phyloP scores from a whole-genome alignment of 2,888 invertebrate species.

The Notocelia uddmanniana region DNA sequence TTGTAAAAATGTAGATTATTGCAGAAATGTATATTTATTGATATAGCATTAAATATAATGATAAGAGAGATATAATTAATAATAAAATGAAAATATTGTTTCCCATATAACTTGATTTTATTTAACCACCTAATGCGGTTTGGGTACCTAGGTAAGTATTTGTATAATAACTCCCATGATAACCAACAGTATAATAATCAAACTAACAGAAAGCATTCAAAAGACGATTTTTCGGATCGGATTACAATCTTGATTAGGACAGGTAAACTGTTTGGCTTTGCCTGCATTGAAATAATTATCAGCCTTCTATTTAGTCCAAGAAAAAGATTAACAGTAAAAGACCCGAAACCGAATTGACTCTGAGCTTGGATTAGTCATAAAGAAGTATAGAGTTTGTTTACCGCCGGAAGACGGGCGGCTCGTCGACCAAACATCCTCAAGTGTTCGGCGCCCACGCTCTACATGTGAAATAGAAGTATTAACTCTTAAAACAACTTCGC shows the following conservation, averaged over 20 bases:
- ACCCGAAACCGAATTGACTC: not conserved
- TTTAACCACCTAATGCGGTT: constrained; percentile 50
- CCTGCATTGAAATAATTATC: not conserved
- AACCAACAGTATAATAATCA: constrained; percentile 3
- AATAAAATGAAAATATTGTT: constrained; percentile 73
- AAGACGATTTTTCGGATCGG: constrained; percentile 1
- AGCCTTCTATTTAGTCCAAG: not conserved
- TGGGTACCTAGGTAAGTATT: not conserved
- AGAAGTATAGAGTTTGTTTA: constrained; percentile 29
- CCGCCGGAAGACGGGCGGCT: constrained; percentile 40
- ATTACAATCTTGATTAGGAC: constrained; percentile 3
- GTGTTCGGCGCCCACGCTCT: constrained; percentile 39
- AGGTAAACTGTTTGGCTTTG: constrained; percentile 8
- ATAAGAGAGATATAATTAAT: constrained; percentile 71
- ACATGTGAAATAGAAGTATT: constrained; percentile 44
- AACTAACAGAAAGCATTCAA: not conserved
- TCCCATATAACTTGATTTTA: constrained; percentile 64
- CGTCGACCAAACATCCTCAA: constrained; percentile 42
- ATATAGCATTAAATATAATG: constrained; percentile 68
- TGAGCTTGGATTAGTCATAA: constrained; percentile 21
- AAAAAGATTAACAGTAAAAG: constrained; percentile 20
- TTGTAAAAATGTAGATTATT: constrained; percentile 72
- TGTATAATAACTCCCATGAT: not conserved
- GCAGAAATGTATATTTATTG: constrained; percentile 82
- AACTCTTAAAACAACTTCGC: constrained; percentile 45